Evolutionary conservation across 2,888 invertebrate species (phyloP).

Genomic region (Onchidella celtica): DNA sequence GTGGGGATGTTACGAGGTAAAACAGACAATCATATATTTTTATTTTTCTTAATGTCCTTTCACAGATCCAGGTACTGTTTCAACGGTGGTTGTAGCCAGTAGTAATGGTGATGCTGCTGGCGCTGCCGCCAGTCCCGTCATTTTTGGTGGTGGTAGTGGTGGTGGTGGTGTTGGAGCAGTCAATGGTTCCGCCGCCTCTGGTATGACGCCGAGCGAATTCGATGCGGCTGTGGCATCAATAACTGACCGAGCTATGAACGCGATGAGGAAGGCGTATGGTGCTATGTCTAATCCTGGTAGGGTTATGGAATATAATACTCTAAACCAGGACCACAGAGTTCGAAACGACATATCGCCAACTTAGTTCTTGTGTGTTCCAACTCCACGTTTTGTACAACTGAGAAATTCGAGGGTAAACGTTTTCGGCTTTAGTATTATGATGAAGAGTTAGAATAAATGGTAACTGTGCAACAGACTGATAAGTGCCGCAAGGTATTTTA

Average conservation of each 20-base stretch:
- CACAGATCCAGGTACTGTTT: neutral
- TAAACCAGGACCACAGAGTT: too few relatives aligned
- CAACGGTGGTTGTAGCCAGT: neutral
- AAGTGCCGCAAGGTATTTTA: too few relatives aligned
- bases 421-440: too few relatives aligned
- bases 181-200: neutral
- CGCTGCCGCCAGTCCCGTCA: too few relatives aligned
- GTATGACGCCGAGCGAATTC: neutral
- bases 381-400: too few relatives aligned
- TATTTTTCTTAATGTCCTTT: neutral
- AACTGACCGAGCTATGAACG: conserved; percentile 22
- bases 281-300: neutral
- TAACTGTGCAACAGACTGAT: too few relatives aligned
- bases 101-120: neutral
- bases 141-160: too few relatives aligned
- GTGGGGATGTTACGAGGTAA: neutral
- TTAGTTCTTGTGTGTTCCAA: too few relatives aligned
- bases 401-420: too few relatives aligned
- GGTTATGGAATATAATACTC: neutral
- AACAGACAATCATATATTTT: neutral
- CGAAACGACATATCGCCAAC: too few relatives aligned
- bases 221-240: conserved; percentile 25
- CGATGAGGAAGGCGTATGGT: conserved; percentile 13
- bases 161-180: neutral
- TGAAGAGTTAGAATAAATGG: too few relatives aligned